Evolutionary conservation across 2,797 vertebrate species (phyloP).

Genomic region (Poecilia wingei): DNA sequence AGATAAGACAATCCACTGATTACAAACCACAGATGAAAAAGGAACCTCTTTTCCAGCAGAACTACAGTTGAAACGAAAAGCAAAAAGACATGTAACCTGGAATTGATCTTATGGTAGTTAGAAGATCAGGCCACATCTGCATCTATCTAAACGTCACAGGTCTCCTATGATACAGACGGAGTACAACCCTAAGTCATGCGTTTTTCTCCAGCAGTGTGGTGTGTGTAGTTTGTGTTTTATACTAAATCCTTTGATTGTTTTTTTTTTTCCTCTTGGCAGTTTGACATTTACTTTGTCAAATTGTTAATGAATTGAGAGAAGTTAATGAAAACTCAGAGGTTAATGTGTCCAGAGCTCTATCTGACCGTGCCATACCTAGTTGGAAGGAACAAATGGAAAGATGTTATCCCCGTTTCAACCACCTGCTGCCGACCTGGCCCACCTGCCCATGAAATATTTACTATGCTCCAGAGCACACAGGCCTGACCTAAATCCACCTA

Average conservation of each 20-base stretch:
- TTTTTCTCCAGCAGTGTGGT: conserved; percentile 23
- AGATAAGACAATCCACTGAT: background rate
- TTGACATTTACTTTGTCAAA: conserved; percentile 31
- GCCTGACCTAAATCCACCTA: conserved; percentile 65
- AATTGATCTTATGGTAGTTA: conserved; percentile 45
- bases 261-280: conserved; percentile 16
- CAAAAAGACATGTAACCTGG: conserved; percentile 14
- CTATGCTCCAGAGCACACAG: conserved; percentile 64
- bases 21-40: background rate
- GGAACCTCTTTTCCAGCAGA: background rate
- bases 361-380: conserved; percentile 9
- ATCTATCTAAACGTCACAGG: conserved; percentile 52
- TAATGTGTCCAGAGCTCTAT: conserved; percentile 18
- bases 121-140: conserved; percentile 41
- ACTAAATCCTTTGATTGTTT: conserved; percentile 18
- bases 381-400: conserved; percentile 38
- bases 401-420: conserved; percentile 54
- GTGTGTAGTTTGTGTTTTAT: conserved; percentile 11
- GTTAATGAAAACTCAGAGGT: conserved; percentile 8
- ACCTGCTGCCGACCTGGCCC: conserved; percentile 59
- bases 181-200: conserved; percentile 14
- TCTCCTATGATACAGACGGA: conserved; percentile 26
- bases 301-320: conserved; percentile 5
- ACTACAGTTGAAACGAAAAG: conserved; percentile 10
- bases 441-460: conserved; percentile 64